Conservation (phyloP, 1,140 invertebrate genomes). For the Harlomillsia oculata region DNA sequence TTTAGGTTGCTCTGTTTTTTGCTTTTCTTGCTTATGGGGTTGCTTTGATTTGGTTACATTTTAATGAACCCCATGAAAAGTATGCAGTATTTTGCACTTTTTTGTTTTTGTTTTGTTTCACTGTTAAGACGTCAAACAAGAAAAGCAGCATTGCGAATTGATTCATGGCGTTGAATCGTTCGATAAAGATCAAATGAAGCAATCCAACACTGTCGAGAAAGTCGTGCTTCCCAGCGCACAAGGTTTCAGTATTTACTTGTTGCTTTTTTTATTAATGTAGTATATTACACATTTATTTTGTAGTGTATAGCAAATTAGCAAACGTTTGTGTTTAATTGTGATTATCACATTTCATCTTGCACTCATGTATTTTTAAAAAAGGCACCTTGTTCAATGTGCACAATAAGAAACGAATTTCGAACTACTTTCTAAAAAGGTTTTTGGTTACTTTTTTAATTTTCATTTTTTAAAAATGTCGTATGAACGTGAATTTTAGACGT, state of each 20-base stretch:
- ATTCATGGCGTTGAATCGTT: slow-evolving; percentile 64
- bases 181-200: slow-evolving; percentile 56
- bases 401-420: too few species aligned
- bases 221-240: slow-evolving; percentile 64
- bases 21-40: background rate
- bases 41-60: background rate
- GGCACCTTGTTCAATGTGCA: too few species aligned
- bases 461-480: background rate
- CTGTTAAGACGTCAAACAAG: slow-evolving; percentile 58
- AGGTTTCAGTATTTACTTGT: slow-evolving; percentile 51
- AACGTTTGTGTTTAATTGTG: background rate
- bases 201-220: slow-evolving; percentile 67
- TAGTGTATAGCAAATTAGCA: background rate
- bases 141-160: slow-evolving; percentile 60
- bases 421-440: too few species aligned
- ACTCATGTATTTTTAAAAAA: background rate
- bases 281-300: background rate
- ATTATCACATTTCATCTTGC: too few species aligned
- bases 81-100: slow-evolving; percentile 17
- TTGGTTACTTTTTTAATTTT: too few species aligned
- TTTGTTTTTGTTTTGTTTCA: slow-evolving; percentile 15
- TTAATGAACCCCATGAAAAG: background rate
- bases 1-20: too few species aligned
- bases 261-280: background rate
- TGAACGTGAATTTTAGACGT: slow-evolving; percentile 53